Evolutionary conservation across 2,113 vertebrate genomes (phyloP), one percentile per base, ranked within the genome.

Genomic region (Thalassoma bifasciatum): DNA sequence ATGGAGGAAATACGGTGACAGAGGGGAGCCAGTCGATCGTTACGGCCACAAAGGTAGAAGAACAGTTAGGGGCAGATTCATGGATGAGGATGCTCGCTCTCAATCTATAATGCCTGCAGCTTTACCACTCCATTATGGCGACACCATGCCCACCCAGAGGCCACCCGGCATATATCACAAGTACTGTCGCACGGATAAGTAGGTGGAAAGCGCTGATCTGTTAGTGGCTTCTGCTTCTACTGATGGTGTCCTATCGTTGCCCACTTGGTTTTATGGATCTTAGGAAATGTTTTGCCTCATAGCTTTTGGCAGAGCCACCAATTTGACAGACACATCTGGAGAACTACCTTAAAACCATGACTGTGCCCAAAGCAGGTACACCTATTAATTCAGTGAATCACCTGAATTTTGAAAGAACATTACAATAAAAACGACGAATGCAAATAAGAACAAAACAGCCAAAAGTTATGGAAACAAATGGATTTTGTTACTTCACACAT

Each of bases 61-160:
- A 92, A 86, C 87, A 86, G 88, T 89, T 88, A 89, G 88, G 89
- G 80, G 75, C 85, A 93, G 92, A 93, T 93, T 93, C 90, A 93
- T 93, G 88, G 88, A 88, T 16, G 68, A 56, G 68, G 69, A 72
- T n/a, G 66, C 75, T 80, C 59, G 36, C 85, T 84, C 80, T 87
- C 88, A 50, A 88, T 90, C 90, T 66, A 90, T 92, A 91, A 92
- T 49, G 88, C 86, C 80, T 64, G 77, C 87, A 84, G 89, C 86
- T 89, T 90, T 85, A 90, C 89, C 89, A 86, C 89, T 92, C 85
- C 89, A 92, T 94, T 92, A 92, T 86, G 82, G 88, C 56, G 81
- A 89, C 84, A 66, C 75, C 70, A 57, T 83, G 75, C 82, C 63
- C 77, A 83, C 80, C 79, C 79, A 71, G 82, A 68, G 80, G 83